Evolutionary conservation across 1,140 invertebrate species (phyloP), one percentile per base, ranked within the genome.

Genomic region (Prorops nasuta): DNA sequence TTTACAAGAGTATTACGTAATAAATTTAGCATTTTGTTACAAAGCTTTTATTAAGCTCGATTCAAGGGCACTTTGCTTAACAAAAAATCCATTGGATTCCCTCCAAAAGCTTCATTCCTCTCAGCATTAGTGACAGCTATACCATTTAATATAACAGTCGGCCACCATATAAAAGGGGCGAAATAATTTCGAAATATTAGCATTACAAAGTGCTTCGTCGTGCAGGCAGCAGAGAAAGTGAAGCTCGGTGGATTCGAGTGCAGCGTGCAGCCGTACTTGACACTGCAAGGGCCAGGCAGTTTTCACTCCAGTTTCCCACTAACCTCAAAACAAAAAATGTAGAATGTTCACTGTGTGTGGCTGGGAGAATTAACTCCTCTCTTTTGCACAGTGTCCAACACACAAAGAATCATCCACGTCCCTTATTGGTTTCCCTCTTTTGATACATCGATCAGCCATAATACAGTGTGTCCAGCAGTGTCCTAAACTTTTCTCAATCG

Each of bases 181-280:
- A 48, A 56, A 61, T 61, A 60, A 61, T 56, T 60, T 59, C 53
- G 59, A 46, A 56, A 44, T 45, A 61, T 61, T 61, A 60, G 59
- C 59, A 61, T 61, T 49, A 56, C 58, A 61, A 60, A 60, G 58
- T 50, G 53, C 41, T 41, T 40, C 8, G 22, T 19, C 10, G n/a
- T 10, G 12, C 2, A 2, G 10, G 9, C 38, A 20, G 46, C 42
- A 44, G 44, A 54, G 54, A 48, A 47, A 54, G 24, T 28, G 47
- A 38, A 52, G 60, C 60, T 60, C 57, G 51, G 51, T 49, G 56
- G 53, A 51, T 63, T 58, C 50, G 49, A 58, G 47, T n/a, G n/a
- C n/a, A n/a, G n/a, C n/a, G n/a, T n/a, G n/a, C n/a, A n/a, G n/a
- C n/a, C n/a, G n/a, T n/a, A n/a, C n/a, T n/a, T n/a, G n/a, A n/a